Evolutionary conservation across 1,140 invertebrate genomes (phyloP).

Genomic region (Oncopodura yosiiana): DNA sequence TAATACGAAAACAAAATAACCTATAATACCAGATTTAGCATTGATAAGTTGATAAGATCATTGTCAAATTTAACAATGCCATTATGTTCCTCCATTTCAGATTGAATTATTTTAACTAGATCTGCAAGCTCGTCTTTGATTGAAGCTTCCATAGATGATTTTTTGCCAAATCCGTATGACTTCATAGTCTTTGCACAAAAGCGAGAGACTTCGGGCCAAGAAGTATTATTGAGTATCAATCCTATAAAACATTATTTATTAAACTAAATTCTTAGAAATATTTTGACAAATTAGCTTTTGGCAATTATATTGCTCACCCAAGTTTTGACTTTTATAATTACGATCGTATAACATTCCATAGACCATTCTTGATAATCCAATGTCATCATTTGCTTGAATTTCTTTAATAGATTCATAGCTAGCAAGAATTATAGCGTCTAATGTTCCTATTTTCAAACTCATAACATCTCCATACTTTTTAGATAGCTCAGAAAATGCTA

Average conservation of each 20-base stretch:
- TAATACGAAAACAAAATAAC: no score
- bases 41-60: not conserved
- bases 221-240: not conserved
- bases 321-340: no score
- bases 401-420: slow-evolving; percentile 4
- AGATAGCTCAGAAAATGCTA: no score
- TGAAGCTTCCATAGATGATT: not conserved
- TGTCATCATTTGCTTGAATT: not conserved
- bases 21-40: slow-evolving; percentile 1
- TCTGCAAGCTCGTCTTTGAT: not conserved
- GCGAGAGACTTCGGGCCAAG: not conserved
- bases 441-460: not conserved
- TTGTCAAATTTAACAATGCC: slow-evolving; percentile 3
- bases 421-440: not conserved
- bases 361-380: no score
- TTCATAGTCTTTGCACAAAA: not conserved
- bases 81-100: not conserved
- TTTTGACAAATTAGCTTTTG: no score
- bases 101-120: not conserved
- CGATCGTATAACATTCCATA: not conserved
- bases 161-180: not conserved
- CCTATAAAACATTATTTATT: not conserved
- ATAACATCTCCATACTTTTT: not conserved
- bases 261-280: not conserved
- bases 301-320: no score